These are phyloP conservation scores for Ephialtes manifestator DNA, from an alignment of 2,888 invertebrate genomes.

Conservation along the genomic window DNA sequence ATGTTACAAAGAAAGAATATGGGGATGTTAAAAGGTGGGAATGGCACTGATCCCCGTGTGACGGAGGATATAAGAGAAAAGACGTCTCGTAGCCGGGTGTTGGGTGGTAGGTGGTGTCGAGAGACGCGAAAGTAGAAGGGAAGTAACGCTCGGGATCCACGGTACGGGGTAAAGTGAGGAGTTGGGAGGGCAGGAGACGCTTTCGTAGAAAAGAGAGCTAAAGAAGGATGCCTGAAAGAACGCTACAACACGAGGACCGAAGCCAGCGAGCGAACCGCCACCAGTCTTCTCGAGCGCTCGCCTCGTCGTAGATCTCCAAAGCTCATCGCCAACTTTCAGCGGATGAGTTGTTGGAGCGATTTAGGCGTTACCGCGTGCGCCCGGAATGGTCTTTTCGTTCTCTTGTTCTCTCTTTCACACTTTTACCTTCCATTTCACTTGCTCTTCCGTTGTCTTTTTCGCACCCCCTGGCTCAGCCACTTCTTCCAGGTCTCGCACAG, in stretches of 20 bases:
- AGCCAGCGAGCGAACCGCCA: slow-evolving; percentile 45
- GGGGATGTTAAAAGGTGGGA: slow-evolving; percentile 23
- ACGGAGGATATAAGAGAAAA: slow-evolving; percentile 58
- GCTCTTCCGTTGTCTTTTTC: slow-evolving; percentile 62
- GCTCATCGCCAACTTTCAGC: slow-evolving; percentile 84
- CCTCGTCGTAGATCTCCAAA: slow-evolving; percentile 82
- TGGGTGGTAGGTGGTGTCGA: slow-evolving; percentile 43
- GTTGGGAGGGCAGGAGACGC: slow-evolving; percentile 35
- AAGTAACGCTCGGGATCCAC: slow-evolving; percentile 40
- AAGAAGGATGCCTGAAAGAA: slow-evolving; percentile 50
- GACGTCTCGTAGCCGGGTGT: slow-evolving; percentile 35
- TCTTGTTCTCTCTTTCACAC: slow-evolving; percentile 69
- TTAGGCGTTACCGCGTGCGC: slow-evolving; percentile 81
- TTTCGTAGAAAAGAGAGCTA: slow-evolving; percentile 58
- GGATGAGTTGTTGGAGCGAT: slow-evolving; percentile 85
- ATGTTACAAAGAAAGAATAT: slow-evolving; percentile 1
- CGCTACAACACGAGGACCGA: slow-evolving; percentile 57
- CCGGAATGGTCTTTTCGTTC: slow-evolving; percentile 80
- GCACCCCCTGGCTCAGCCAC: slow-evolving; percentile 66
- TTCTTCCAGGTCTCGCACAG: slow-evolving; percentile 46
- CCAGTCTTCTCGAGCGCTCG: slow-evolving; percentile 56
- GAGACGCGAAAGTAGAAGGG: slow-evolving; percentile 56
- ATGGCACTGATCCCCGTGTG: slow-evolving; percentile 55
- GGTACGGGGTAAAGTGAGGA: neutral
- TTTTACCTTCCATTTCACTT: slow-evolving; percentile 60